These are phyloP conservation scores for Nemurella pictetii DNA, from an alignment of 2,888 invertebrate genomes.

Conservation along the genomic window DNA sequence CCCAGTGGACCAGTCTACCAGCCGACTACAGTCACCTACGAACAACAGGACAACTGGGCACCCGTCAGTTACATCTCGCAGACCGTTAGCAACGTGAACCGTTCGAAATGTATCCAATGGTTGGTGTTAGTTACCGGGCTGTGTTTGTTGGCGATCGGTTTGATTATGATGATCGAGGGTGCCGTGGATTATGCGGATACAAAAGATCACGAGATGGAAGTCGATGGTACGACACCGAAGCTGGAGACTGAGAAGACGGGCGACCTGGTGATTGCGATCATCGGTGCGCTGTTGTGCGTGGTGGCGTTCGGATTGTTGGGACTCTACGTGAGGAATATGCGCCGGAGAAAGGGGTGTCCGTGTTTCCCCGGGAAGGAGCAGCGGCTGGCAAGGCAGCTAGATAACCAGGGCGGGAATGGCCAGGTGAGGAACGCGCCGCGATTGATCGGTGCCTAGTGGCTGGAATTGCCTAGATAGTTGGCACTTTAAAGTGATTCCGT, in stretches of 20 bases:
- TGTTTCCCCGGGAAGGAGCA: constrained; percentile 48
- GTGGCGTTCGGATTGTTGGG: constrained; percentile 64
- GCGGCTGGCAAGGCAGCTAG: constrained; percentile 47
- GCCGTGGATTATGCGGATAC: constrained; percentile 62
- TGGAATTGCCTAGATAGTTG: too few relatives aligned
- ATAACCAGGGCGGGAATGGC: constrained; percentile 48
- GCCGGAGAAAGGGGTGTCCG: constrained; percentile 45
- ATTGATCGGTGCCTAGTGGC: too few relatives aligned
- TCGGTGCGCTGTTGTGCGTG: constrained; percentile 65
- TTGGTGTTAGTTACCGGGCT: constrained; percentile 46
- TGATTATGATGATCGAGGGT: constrained; percentile 66
- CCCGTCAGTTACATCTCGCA: constrained; percentile 47
- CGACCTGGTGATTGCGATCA: constrained; percentile 59
- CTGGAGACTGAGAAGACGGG: constrained; percentile 40
- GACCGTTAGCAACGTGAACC: constrained; percentile 43
- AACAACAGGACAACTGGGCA: constrained; percentile 53
- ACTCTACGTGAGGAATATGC: constrained; percentile 40
- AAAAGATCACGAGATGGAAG: constrained; percentile 49
- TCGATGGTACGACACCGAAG: constrained; percentile 41
- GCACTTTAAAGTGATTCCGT: too few relatives aligned
- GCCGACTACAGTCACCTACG: constrained; percentile 77
- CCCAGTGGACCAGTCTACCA: constrained; percentile 73
- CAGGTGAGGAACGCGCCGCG: constrained; percentile 48
- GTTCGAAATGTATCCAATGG: constrained; percentile 48
- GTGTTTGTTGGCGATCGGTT: constrained; percentile 52